Evolutionary conservation across 2,888 invertebrate genomes (phyloP), one percentile per base, ranked within the genome.

Genomic region (Ypsolopha sequella): DNA sequence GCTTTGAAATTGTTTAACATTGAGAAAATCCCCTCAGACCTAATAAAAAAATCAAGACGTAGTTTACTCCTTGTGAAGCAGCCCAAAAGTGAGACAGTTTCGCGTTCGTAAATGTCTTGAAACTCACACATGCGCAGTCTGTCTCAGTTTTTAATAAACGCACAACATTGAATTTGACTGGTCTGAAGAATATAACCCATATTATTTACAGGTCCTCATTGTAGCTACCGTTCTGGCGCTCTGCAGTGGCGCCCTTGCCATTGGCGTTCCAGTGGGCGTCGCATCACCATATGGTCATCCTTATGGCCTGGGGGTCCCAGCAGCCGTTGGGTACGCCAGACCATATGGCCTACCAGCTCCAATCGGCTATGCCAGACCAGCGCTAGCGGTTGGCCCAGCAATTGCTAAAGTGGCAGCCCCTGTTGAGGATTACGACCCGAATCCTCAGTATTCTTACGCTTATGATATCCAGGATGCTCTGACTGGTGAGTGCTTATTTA

Each of bases 401-500:
- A 65, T 68, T 1, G 63, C 66, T 50, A 65, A 70, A 54, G 73
- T 88, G 0, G 77, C 73, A 0, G 74, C 81, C 1, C 79, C 85
- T 0, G 87, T 88, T 7, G 88, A 88, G 13, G 88, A 89, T 43
- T 89, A 88, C 66, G 90, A 90, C 61, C 89, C 89, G 2, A 88
- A 89, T 64, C 91, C 91, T 7, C 90, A 91, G 69, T 91, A 91
- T 65, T 89, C 90, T 35, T 92, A 89, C 71, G 90, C 91, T 41
- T 92, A 92, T 66, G 91, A 91, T 60, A 90, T 92, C 55, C 90
- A 91, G 65, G 91, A 92, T 68, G 87, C 89, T 49, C 63, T 91
- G 33, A 91, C 91, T 57, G 91, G 91, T 67, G 77, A 89, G 69
- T 86, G 76, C 59, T 88, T 88, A 64, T 82, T 81, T 58, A 24